These are phyloP conservation scores for Gambusia affinis DNA, from an alignment of 2,113 vertebrate genomes.

Conservation along the genomic window DNA sequence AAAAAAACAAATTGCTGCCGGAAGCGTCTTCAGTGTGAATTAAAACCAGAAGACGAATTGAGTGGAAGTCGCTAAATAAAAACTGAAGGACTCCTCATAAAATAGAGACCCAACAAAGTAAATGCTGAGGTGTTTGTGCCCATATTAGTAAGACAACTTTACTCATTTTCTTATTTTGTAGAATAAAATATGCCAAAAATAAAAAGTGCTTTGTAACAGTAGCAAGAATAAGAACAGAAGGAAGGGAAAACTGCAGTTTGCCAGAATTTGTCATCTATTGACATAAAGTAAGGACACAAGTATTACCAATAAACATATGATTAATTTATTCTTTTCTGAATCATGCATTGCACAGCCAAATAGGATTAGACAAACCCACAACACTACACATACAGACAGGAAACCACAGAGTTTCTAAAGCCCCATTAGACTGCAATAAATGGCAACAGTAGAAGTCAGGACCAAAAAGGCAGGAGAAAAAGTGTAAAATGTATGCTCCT, in stretches of 20 bases:
- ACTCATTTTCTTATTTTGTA: too few relatives aligned
- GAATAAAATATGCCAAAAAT: too few relatives aligned
- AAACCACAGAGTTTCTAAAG: neutral
- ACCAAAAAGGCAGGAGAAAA: neutral
- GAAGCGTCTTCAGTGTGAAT: neutral
- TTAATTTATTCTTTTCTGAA: neutral
- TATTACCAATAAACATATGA: neutral
- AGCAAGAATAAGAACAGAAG: neutral
- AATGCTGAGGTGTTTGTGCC: neutral
- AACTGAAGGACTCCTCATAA: neutral
- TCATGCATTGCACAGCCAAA: neutral
- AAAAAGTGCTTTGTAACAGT: neutral
- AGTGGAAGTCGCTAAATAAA: constrained; percentile 24
- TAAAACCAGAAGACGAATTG: constrained; percentile 30
- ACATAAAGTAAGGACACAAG: too few relatives aligned
- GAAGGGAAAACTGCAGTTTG: too few relatives aligned
- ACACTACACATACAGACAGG: neutral
- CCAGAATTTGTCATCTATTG: too few relatives aligned
- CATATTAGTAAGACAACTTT: too few relatives aligned
- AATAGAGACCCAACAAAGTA: neutral
- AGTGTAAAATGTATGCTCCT: neutral
- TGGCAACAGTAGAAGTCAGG: neutral
- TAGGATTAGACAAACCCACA: neutral
- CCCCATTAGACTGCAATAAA: neutral
- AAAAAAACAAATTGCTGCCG: neutral